Conservation (phyloP, 2,888 invertebrate genomes). For the Coecobrya sp. region DNA sequence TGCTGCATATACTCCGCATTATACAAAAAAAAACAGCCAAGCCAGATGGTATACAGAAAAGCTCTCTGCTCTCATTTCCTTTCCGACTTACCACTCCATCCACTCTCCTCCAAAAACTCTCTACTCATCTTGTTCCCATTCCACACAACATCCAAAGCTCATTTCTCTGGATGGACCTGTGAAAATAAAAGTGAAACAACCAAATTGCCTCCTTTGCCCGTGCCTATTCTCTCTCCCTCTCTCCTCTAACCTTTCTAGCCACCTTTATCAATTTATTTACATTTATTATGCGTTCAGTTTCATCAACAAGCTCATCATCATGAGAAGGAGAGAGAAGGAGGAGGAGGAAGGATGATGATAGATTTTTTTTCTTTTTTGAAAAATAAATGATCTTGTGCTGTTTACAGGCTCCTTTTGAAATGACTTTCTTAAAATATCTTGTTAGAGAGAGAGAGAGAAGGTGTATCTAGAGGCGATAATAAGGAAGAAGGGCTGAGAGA, state of each 20-base stretch:
- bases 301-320: constrained; percentile 17
- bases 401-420: neutral
- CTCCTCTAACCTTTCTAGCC: neutral
- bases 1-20: neutral
- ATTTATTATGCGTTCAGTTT: constrained; percentile 9
- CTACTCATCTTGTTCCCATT: constrained; percentile 8
- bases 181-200: neutral
- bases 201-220: neutral
- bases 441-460: no score
- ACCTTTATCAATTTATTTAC: neutral
- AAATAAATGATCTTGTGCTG: neutral
- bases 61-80: constrained; percentile 5
- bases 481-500: neutral
- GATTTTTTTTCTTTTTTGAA: neutral
- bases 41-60: neutral
- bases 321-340: no score
- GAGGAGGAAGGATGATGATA: neutral
- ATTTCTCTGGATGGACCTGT: neutral
- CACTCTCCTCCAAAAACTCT: no score
- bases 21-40: neutral
- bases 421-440: no score
- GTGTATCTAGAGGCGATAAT: neutral
- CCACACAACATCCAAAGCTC: neutral
- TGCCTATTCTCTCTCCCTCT: neutral
- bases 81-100: neutral